A percentile compares a stretch with the other conserved stretches of the same genome.
Evolutionary conservation across 2,113 vertebrate species (phyloP).

Genomic region (Emydura subglobosa): DNA sequence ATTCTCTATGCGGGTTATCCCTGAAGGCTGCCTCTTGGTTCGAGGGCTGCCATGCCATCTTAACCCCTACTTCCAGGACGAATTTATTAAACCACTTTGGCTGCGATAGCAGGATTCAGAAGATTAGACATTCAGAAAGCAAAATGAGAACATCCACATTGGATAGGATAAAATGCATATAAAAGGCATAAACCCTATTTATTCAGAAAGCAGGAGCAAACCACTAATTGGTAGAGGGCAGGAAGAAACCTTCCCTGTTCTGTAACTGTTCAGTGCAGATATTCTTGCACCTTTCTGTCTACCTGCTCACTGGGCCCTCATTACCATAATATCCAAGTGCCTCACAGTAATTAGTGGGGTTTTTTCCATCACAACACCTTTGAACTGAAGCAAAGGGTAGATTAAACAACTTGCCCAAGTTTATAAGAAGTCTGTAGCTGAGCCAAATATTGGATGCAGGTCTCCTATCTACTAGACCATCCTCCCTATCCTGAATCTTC

Average conservation of each 20-base stretch:
- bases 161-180: not conserved
- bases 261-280: not conserved
- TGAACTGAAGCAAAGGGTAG: not conserved
- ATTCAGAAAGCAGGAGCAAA: not conserved
- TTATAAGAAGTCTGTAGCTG: not conserved
- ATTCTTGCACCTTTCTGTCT: not conserved
- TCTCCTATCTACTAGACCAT: not conserved
- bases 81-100: constrained; percentile 19
- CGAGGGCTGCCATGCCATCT: not conserved
- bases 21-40: not conserved
- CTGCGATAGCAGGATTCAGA: not conserved
- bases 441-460: not conserved
- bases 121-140: not conserved
- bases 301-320: not conserved
- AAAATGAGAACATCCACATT: not conserved
- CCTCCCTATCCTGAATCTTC: not conserved
- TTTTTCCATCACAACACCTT: not conserved
- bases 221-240: not conserved
- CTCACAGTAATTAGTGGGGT: not conserved
- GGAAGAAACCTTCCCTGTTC: not conserved
- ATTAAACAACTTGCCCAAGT: not conserved
- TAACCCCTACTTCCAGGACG: not conserved
- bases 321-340: not conserved
- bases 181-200: not conserved
- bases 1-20: constrained; percentile 26